phyloP scores from a whole-genome alignment of 2,888 invertebrate genomes.

The Sarcophaga caerulescens region DNA sequence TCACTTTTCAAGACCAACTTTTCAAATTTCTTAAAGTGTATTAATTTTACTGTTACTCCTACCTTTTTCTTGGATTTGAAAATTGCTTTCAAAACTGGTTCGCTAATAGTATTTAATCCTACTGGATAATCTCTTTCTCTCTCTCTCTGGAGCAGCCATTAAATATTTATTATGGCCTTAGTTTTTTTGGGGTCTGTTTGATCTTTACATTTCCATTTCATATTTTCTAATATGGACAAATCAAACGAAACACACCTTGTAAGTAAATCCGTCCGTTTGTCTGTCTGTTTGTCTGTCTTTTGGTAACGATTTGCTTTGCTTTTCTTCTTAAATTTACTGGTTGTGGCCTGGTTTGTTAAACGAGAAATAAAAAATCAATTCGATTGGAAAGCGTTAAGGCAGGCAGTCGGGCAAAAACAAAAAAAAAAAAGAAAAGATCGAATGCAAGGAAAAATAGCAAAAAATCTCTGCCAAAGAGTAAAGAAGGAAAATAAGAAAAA shows the following conservation, averaged over 20 bases:
- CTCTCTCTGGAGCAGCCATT: slow-evolving; percentile 47
- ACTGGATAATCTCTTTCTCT: slow-evolving; percentile 42
- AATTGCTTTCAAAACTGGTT: slow-evolving; percentile 36
- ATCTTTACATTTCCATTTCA: slow-evolving; percentile 60
- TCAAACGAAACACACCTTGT: slow-evolving; percentile 65
- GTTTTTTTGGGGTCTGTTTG: slow-evolving; percentile 44
- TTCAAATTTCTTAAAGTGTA: slow-evolving; percentile 23
- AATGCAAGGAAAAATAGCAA: neutral
- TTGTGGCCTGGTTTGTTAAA: slow-evolving; percentile 48
- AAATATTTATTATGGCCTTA: slow-evolving; percentile 19
- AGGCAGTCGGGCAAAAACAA: neutral
- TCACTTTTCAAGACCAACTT: too few species aligned
- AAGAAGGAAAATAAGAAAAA: too few species aligned
- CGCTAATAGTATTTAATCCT: slow-evolving; percentile 48
- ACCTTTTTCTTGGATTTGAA: neutral
- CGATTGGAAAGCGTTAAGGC: slow-evolving; percentile 58
- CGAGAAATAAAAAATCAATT: slow-evolving; percentile 18
- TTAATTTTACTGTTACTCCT: slow-evolving; percentile 1
- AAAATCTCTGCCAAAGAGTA: neutral
- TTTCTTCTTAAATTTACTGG: slow-evolving; percentile 9
- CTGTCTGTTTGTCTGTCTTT: neutral
- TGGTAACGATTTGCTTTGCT: slow-evolving; percentile 25
- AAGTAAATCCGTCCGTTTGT: neutral
- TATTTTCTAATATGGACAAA: slow-evolving; percentile 61
- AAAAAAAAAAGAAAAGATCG: neutral